phyloP scores from a whole-genome alignment of 2,888 invertebrate species.

The Hoplodrina ambigua region DNA sequence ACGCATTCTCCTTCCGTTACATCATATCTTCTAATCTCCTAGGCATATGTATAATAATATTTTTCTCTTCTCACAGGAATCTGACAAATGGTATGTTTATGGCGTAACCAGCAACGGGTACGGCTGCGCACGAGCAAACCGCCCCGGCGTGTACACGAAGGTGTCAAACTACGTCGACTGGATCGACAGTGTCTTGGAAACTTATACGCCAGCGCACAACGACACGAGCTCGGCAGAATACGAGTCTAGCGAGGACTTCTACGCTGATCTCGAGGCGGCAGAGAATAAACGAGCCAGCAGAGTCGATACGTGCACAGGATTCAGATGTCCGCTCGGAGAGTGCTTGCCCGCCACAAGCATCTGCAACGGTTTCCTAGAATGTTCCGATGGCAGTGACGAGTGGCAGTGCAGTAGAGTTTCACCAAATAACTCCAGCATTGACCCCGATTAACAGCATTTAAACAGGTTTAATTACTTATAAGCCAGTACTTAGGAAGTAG shows the following conservation, averaged over 20 bases:
- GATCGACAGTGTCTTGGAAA: constrained; percentile 91
- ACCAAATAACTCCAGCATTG: constrained; percentile 74
- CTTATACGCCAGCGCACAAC: constrained; percentile 76
- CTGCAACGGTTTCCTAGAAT: constrained; percentile 95
- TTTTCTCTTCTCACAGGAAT: constrained; percentile 76
- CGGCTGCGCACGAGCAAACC: constrained; percentile 94
- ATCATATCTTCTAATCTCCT: background rate
- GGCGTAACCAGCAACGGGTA: constrained; percentile 95
- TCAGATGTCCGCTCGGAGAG: constrained; percentile 94
- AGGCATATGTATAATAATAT: background rate
- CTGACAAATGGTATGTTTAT: constrained; percentile 87
- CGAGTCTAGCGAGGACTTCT: constrained; percentile 78
- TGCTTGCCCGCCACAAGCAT: constrained; percentile 93
- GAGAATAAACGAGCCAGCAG: constrained; percentile 80
- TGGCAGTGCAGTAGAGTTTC: constrained; percentile 87
- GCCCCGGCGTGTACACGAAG: constrained; percentile 95
- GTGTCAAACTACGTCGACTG: constrained; percentile 94
- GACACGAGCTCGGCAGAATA: constrained; percentile 67
- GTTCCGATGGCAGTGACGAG: constrained; percentile 94
- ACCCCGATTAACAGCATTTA: constrained; percentile 76
- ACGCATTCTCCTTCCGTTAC: background rate
- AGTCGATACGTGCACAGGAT: constrained; percentile 91
- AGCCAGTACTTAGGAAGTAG: constrained; percentile 82
- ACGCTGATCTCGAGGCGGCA: constrained; percentile 83
- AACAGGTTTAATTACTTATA: constrained; percentile 68